Evolutionary conservation across 2,888 invertebrate species (phyloP), one percentile per base, ranked within the genome.

Genomic region (Hydriomena furcata): DNA sequence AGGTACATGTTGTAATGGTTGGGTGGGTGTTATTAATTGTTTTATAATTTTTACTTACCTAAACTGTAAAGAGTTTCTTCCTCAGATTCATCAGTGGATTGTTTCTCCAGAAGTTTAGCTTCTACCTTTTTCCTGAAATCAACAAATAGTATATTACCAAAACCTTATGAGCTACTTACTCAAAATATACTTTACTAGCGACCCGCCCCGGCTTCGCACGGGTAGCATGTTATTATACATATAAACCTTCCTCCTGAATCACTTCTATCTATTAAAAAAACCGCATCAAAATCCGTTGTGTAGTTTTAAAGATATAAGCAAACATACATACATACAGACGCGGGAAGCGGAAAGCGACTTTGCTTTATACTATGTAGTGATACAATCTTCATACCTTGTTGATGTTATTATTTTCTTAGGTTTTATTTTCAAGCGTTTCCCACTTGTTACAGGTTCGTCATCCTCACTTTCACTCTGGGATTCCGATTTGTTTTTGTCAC

Each of bases 101-200:
- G 82, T 57, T 90, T 88, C 52, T 90, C 82, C 65, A 88, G 80
- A 45, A 80, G 71, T 67, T 92, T 91, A 12, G 91, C 91, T 82
- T 93, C 92, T 3, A 92, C 76, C 67, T 91, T 91, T 84, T 91
- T 91, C 57, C 91, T 91, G 76, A n/a, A 82, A 81, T 52, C 34
- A 58, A 24, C 3, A 41, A 11, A 31, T 7, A 13, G 4, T n/a
- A 28, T 42, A 13, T 12, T 31, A 41, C 23, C 6, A 11, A 23
- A 21, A 11, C 3, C n/a, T 38, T 4, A 5, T 1, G 6, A 21
- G 20, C 7, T 4, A 8, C n/a, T n/a, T 17, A 5, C 4, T 17
- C 17, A 4, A 17, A 17, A 17, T 17, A 17, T 17, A n/a, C n/a
- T n/a, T n/a, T n/a, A n/a, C n/a, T n/a, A n/a, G n/a, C n/a, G n/a